phyloP scores from a whole-genome alignment of 64 coral and sea anemone species.

The Dendrophyllia cribrosa region DNA sequence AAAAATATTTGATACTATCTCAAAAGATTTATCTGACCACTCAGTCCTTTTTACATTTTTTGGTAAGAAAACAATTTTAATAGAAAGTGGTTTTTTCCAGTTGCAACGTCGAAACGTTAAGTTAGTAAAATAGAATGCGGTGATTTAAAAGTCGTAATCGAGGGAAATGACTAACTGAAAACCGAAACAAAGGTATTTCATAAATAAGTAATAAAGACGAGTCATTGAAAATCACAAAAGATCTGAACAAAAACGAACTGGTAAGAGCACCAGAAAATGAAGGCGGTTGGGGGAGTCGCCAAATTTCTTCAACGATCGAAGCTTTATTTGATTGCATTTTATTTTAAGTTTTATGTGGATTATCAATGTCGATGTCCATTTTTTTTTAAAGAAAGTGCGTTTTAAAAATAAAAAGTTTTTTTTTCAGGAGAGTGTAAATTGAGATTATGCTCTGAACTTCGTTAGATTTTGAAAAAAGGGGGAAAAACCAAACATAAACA shows the following conservation, averaged over 20 bases:
- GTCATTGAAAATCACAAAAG: conserved; percentile 35
- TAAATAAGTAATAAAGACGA: conserved; percentile 22
- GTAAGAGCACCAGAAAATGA: not conserved
- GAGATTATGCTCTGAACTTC: too few species aligned
- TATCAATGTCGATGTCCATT: too few species aligned
- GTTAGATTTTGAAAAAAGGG: too few species aligned
- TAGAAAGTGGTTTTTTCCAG: not conserved
- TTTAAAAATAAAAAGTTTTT: too few species aligned
- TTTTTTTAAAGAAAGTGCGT: too few species aligned
- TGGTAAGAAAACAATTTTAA: not conserved
- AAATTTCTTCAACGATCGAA: not conserved
- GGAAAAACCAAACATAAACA: too few species aligned
- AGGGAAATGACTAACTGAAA: not conserved
- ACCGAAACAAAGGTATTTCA: conserved; percentile 3
- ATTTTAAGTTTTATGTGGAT: not conserved
- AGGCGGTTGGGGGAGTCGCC: not conserved
- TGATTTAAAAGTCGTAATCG: not conserved
- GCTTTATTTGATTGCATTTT: not conserved
- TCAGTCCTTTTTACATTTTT: not conserved
- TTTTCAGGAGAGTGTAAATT: too few species aligned
- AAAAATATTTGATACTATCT: too few species aligned
- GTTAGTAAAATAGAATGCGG: not conserved
- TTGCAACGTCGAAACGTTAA: not conserved
- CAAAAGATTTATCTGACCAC: too few species aligned
- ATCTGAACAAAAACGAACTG: conserved; percentile 4